Conservation (phyloP, 1,140 invertebrate genomes). For the Calycopis cecrops region DNA sequence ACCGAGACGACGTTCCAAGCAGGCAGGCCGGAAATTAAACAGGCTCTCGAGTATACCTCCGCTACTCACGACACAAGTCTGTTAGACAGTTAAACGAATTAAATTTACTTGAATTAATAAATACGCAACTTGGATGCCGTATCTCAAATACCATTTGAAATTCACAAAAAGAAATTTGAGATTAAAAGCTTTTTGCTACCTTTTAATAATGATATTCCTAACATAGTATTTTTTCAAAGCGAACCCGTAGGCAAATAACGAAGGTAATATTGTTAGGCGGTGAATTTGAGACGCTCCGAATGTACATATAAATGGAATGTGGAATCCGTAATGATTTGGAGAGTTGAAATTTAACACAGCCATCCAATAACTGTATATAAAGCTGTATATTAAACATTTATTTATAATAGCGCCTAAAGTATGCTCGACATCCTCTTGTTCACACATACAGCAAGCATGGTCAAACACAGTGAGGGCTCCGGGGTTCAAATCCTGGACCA, state of each 20-base stretch:
- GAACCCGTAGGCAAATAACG: not conserved
- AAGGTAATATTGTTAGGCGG: not conserved
- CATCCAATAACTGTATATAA: too few relatives aligned
- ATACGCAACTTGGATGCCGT: slow-evolving; percentile 15
- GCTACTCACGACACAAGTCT: slow-evolving; percentile 18
- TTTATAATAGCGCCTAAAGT: too few relatives aligned
- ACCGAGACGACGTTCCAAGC: slow-evolving; percentile 21
- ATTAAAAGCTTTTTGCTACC: not conserved
- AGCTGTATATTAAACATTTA: too few relatives aligned
- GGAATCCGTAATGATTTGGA: not conserved
- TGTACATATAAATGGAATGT: not conserved
- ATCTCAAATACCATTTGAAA: slow-evolving; percentile 3
- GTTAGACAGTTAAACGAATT: slow-evolving; percentile 22
- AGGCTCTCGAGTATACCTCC: slow-evolving; percentile 21
- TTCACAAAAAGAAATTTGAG: slow-evolving; percentile 9
- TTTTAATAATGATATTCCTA: not conserved
- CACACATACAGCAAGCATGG: too few relatives aligned
- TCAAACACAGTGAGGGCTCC: too few relatives aligned
- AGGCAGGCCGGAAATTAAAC: slow-evolving; percentile 32
- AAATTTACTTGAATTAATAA: slow-evolving; percentile 24
- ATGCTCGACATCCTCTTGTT: too few relatives aligned
- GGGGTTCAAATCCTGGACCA: too few relatives aligned
- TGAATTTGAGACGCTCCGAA: not conserved
- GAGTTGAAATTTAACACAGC: too few relatives aligned
- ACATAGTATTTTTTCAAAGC: slow-evolving; percentile 4